Evolutionary conservation across 2,888 invertebrate species (phyloP), one percentile per base, ranked within the genome.

Genomic region (Archips xylosteana): DNA sequence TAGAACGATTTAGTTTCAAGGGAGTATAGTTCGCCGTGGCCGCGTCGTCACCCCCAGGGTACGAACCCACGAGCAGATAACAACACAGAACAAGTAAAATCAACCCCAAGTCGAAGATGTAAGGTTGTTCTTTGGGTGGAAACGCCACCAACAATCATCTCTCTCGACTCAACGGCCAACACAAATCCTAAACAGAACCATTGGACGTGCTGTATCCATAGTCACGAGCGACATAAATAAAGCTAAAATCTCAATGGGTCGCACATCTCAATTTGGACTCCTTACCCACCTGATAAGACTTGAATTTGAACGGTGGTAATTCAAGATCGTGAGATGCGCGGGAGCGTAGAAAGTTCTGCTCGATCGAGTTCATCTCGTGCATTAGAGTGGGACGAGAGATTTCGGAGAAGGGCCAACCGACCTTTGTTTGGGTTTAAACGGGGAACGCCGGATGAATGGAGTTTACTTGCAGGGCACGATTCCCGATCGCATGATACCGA

Each of bases 171-270:
- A 89, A 90, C 90, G 84, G 64, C 73, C 69, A 69, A 75, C 79
- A 83, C 81, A 85, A 85, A 87, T 85, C 85, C 85, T 81, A 83
- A 87, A 85, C 84, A 83, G 85, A 89, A 88, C 87, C 86, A 89
- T 89, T 90, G 89, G 87, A 87, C 85, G 86, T 75, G 70, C 75
- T 71, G 74, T 75, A 77, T 76, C 74, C 74, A 86, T 82, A 90
- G 92, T 94, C 94, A 94, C 94, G 94, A 93, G 81, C 83, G 85
- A 89, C 89, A 91, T 93, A 92, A 93, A 93, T 92, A 90, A 90
- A 86, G 83, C 78, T 83, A 76, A 84, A 87, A 89, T 90, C 87
- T 88, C 79, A 76, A 79, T 75, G 63, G 34, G 3, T 3, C 2
- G 3, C 57, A 32, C 13, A 39, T 65, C 51, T 2, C 5, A 65